Percentiles rank a stretch among this genome's conserved stretches.
These are phyloP conservation scores for Meta bourneti DNA, from an alignment of 2,888 invertebrate genomes.

Conservation along the genomic window DNA sequence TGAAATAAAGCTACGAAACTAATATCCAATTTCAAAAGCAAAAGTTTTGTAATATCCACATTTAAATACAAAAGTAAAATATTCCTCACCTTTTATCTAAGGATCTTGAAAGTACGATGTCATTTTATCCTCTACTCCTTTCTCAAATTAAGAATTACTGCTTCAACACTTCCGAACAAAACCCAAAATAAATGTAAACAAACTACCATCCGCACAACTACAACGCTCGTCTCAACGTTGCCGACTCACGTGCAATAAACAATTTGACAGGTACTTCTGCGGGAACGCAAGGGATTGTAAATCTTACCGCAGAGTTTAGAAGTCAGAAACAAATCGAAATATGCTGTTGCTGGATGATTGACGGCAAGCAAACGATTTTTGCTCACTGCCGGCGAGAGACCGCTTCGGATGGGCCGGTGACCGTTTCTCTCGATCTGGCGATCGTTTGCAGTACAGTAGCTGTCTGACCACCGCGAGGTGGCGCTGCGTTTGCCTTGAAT, in stretches of 20 bases:
- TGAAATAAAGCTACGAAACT: background rate
- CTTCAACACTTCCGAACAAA: background rate
- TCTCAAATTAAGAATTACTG: background rate
- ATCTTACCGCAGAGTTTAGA: background rate
- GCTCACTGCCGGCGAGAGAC: background rate
- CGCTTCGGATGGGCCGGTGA: slow-evolving; percentile 31
- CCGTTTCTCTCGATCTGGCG: slow-evolving; percentile 38
- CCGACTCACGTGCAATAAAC: background rate
- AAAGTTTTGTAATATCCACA: too few relatives aligned
- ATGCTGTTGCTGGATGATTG: slow-evolving; percentile 20
- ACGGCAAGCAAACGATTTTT: slow-evolving; percentile 18
- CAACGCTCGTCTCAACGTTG: background rate
- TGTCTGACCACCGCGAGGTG: background rate
- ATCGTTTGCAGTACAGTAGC: slow-evolving; percentile 44
- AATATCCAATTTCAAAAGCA: background rate
- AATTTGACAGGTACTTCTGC: background rate
- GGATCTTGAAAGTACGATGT: background rate
- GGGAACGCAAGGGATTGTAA: background rate
- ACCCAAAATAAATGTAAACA: background rate
- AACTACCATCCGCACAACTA: background rate
- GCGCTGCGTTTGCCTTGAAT: slow-evolving; percentile 34
- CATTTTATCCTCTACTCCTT: background rate
- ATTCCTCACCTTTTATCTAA: background rate
- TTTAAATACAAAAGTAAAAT: background rate
- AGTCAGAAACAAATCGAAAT: slow-evolving; percentile 3